These are phyloP conservation scores for Hydrolagus colliei DNA, from an alignment of 2,797 vertebrate species.

Conservation along the genomic window DNA sequence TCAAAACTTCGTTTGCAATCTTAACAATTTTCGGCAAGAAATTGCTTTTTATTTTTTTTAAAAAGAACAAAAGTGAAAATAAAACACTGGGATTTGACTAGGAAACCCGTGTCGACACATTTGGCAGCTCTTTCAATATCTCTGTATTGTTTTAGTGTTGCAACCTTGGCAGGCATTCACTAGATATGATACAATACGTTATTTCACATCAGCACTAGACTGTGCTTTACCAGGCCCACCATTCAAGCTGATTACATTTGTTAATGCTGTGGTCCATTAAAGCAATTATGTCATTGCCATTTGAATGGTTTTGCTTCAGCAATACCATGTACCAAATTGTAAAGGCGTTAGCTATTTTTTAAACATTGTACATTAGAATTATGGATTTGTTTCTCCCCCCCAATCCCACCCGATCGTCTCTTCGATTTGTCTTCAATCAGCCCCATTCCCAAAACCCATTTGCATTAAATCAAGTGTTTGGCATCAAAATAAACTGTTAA, in stretches of 20 bases:
- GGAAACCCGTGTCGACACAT: conserved; percentile 50
- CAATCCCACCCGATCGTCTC: not conserved
- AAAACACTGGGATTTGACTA: conserved; percentile 45
- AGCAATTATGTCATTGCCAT: conserved; percentile 31
- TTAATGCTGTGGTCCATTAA: conserved; percentile 28
- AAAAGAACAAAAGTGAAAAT: conserved; percentile 26
- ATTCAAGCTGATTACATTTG: conserved; percentile 29
- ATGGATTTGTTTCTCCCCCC: not conserved
- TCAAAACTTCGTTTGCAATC: conserved; percentile 66
- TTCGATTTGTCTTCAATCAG: not conserved
- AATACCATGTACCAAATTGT: conserved; percentile 19
- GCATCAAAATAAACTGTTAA: conserved; percentile 29
- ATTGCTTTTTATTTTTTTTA: conserved; percentile 27
- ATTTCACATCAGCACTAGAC: conserved; percentile 28
- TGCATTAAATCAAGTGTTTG: conserved; percentile 30
- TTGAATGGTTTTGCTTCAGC: conserved; percentile 31
- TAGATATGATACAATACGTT: conserved; percentile 28
- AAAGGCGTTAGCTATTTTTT: conserved; percentile 26
- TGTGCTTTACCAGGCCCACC: conserved; percentile 26
- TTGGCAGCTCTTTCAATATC: conserved; percentile 50
- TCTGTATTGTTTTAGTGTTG: conserved; percentile 32
- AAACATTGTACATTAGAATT: conserved; percentile 29
- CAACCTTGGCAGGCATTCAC: conserved; percentile 30
- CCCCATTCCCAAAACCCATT: conserved; percentile 26
- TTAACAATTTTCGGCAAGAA: conserved; percentile 29